Evolutionary conservation across 2,797 vertebrate species (phyloP), one percentile per base, ranked within the genome.

Genomic region (Malacoraja senta): DNA sequence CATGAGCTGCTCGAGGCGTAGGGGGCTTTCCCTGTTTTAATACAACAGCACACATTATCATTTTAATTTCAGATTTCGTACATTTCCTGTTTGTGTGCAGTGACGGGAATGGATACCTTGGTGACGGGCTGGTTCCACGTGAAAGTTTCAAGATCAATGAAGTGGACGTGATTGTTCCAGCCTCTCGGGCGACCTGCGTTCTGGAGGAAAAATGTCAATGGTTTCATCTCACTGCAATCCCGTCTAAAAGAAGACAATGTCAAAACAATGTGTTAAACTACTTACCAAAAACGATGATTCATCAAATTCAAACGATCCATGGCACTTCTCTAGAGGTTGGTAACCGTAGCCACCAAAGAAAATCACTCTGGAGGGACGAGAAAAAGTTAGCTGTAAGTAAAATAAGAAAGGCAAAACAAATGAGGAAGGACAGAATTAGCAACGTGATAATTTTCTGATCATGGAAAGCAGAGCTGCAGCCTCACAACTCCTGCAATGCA

Each of bases 281-380:
- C 96, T 94, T 94, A 99, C 98, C 97, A 97, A 96, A 93, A 98
- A 96, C 32, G 98, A 98, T 0, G 97, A 98, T 94, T 99, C 98
- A 93, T 99, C 98, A 21, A 97, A 98, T 95, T 98, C 98, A 95
- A 99, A 99, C 0, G 96, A 98, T 94, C 98, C 98, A 76, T 96
- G 95, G 94, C 98, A 97, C 71, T 96, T 95, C 76, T 97, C 97
- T 94, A 98, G 97, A 63, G 97, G 97, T 84, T 97, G 97, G 78
- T 99, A 99, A 65, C 99, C 99, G 68, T 99, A 99, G n/a, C 99
- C 99, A n/a, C 98, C 99, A 94, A 99, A 99, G 96, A 97, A 99
- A 94, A 98, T 96, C 29, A 99, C 95, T 95, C 99, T 99, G 95
- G 93, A 94, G 26, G 94, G 95, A 58, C 93, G 53, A 95, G 95